A percentile compares a stretch with the other conserved stretches of the same genome.
phyloP scores from a whole-genome alignment of 1,140 invertebrate species.

The Mya arenaria region DNA sequence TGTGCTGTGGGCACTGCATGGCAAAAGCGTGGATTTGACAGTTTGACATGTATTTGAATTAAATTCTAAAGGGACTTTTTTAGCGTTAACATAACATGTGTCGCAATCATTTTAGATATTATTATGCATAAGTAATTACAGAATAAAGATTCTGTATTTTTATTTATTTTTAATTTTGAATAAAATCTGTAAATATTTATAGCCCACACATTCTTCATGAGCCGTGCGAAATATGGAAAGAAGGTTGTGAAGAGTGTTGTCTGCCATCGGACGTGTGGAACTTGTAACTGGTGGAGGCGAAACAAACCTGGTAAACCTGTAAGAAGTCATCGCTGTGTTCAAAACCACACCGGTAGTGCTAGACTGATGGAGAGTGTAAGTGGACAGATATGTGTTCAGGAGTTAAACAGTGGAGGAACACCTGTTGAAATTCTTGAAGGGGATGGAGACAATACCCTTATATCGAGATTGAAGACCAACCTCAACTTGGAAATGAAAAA shows the following conservation, averaged over 20 bases:
- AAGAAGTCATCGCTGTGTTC: not conserved
- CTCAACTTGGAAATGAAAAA: not conserved
- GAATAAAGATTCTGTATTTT: no score
- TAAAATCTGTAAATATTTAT: no score
- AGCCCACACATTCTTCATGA: constrained; percentile 37
- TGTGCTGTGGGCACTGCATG: constrained; percentile 35
- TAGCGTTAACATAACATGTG: no score
- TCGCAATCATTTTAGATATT: no score
- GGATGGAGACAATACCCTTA: not conserved
- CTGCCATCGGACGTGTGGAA: not conserved
- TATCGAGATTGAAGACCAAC: not conserved
- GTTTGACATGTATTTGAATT: constrained; percentile 43
- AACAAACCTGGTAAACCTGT: not conserved
- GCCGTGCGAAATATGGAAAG: constrained; percentile 4
- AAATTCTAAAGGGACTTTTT: no score
- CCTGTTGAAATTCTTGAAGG: constrained; percentile 15
- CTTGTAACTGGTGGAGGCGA: constrained; percentile 17
- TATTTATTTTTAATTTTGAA: no score
- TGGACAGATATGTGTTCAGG: not conserved
- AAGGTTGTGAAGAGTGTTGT: constrained; percentile 21
- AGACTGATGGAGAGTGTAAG: constrained; percentile 1
- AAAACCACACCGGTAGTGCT: not conserved
- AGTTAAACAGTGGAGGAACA: not conserved
- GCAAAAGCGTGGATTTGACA: constrained; percentile 35
- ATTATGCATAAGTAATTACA: no score